Conservation (phyloP, 2,797 vertebrate species). For the Coendou prehensilis region DNA sequence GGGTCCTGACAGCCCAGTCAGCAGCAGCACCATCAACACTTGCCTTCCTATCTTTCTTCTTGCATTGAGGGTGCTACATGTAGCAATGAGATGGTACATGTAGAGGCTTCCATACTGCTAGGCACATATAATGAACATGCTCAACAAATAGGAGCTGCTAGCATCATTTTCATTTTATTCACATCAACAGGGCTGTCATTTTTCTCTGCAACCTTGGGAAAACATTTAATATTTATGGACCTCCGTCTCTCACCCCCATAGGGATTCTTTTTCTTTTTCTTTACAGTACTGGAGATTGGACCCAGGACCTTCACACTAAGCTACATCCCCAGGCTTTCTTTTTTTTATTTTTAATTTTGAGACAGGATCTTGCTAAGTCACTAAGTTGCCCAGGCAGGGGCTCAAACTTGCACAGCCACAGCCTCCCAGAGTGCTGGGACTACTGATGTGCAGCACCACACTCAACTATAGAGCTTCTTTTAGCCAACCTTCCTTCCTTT, state of each 20-base stretch:
- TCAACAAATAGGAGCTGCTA: not conserved
- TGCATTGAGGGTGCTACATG: not conserved
- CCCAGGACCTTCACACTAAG: not conserved
- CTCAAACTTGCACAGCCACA: not conserved
- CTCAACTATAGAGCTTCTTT: not conserved
- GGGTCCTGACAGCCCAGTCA: not conserved
- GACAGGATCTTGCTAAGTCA: not conserved
- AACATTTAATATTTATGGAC: not conserved
- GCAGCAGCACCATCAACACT: not conserved
- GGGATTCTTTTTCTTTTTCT: not conserved
- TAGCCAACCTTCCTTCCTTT: not conserved
- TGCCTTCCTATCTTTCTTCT: constrained; percentile 10
- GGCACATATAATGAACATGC: not conserved
- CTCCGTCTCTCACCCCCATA: not conserved
- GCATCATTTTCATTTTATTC: not conserved
- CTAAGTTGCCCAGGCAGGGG: not conserved
- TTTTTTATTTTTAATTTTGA: not conserved
- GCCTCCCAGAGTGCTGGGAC: not conserved
- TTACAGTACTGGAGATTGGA: not conserved
- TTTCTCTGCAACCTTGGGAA: constrained; percentile 1
- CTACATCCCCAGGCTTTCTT: not conserved
- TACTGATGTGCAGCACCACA: not conserved
- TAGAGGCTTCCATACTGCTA: not conserved
- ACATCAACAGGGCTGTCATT: not conserved
- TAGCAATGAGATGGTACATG: not conserved